Evolutionary conservation across 2,797 vertebrate species (phyloP).

Genomic region (Malurus leucopterus): DNA sequence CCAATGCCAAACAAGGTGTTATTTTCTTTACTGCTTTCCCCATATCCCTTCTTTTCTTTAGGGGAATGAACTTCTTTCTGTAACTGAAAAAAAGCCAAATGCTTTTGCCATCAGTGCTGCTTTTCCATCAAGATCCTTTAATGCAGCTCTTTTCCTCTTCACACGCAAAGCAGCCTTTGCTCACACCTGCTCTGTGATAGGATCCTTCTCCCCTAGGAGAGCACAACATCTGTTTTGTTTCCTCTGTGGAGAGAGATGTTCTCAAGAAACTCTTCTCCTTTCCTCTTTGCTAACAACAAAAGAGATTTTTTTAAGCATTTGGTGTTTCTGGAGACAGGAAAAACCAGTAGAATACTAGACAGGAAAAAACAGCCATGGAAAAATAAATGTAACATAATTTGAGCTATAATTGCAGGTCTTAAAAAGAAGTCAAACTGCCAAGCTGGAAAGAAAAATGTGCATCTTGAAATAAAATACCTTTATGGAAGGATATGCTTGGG

Average conservation of each 20-base stretch:
- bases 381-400: constrained; percentile 43
- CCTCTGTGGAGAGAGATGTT: neutral
- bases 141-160: neutral
- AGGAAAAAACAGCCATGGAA: constrained; percentile 12
- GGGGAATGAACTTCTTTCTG: neutral
- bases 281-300: constrained; percentile 15
- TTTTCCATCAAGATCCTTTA: constrained; percentile 8
- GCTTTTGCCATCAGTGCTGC: neutral
- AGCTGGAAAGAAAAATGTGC: neutral
- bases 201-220: constrained; percentile 25
- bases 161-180: neutral
- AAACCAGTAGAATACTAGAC: neutral
- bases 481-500: neutral
- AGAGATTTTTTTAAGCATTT: constrained; percentile 30
- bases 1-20: constrained; percentile 13
- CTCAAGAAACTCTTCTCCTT: constrained; percentile 13
- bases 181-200: constrained; percentile 36
- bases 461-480: constrained; percentile 17
- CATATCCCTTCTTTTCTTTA: neutral
- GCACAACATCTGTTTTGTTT: constrained; percentile 41
- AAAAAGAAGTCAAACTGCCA: neutral
- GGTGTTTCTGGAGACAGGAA: constrained; percentile 10
- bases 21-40: neutral
- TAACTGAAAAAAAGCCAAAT: neutral
- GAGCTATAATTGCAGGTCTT: constrained; percentile 34